Percentiles rank a stretch among this genome's conserved stretches.
phyloP scores from a whole-genome alignment of 2,888 invertebrate genomes.

The Tipula unca region DNA sequence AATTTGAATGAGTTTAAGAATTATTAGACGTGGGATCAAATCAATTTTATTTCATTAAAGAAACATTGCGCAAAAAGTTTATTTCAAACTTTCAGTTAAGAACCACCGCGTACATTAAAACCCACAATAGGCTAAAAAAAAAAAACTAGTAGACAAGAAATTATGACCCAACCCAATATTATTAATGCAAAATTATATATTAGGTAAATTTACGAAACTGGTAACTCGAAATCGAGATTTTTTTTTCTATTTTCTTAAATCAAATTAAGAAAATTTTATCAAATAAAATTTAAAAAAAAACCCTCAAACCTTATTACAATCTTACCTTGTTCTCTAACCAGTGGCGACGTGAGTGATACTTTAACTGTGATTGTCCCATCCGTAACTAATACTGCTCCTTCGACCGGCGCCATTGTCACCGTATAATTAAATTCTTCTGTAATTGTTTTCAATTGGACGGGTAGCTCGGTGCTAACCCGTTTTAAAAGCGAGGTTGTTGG shows the following conservation, averaged over 20 bases:
- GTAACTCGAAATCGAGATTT: conserved; percentile 30
- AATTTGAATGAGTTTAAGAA: too few species aligned
- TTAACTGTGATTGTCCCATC: conserved; percentile 71
- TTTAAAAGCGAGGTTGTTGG: conserved; percentile 83
- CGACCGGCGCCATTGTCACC: conserved; percentile 73
- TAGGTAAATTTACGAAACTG: conserved; percentile 27
- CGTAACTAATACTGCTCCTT: conserved; percentile 77
- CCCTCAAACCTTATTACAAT: not conserved
- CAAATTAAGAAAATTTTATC: conserved; percentile 8
- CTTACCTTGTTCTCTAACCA: conserved; percentile 75
- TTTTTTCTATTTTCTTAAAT: not conserved
- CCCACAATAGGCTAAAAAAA: not conserved
- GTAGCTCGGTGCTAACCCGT: conserved; percentile 77
- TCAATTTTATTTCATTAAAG: not conserved
- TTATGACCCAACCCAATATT: not conserved
- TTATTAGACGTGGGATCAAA: not conserved
- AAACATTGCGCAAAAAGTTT: not conserved
- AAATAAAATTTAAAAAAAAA: not conserved
- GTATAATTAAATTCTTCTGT: conserved; percentile 70
- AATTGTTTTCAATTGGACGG: conserved; percentile 64
- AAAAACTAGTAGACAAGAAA: too few species aligned
- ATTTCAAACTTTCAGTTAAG: not conserved
- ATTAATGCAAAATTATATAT: not conserved
- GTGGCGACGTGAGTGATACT: conserved; percentile 85
- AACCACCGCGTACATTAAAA: not conserved